These are phyloP conservation scores for Pristis pectinata DNA, from an alignment of 2,797 vertebrate genomes.

Conservation along the genomic window DNA sequence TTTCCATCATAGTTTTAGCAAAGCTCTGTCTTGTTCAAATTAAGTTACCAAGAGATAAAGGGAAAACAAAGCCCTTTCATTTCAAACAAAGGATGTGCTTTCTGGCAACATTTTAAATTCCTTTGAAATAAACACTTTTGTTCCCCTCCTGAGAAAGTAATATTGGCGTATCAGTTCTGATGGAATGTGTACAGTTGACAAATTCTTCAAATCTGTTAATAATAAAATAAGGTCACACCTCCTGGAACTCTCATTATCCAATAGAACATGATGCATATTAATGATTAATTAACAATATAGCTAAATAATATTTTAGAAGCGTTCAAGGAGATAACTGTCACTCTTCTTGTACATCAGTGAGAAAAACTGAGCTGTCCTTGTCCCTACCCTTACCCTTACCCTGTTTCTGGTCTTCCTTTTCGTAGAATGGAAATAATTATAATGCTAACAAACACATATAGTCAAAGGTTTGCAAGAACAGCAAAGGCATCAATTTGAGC, in stretches of 20 bases:
- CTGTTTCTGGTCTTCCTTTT: neutral
- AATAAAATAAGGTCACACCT: neutral
- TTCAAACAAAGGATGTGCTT: slow-evolving; percentile 9
- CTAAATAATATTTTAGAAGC: neutral
- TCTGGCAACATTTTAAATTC: slow-evolving; percentile 1
- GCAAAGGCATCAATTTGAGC: neutral
- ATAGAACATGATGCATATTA: neutral
- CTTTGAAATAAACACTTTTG: slow-evolving; percentile 25
- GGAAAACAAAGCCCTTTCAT: slow-evolving; percentile 8
- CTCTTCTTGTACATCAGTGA: neutral
- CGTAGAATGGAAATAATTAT: neutral
- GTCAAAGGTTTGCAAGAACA: neutral
- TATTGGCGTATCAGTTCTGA: neutral
- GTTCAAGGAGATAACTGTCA: neutral
- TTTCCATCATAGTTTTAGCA: neutral
- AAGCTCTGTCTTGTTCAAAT: neutral
- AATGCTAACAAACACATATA: neutral
- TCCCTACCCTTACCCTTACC: neutral
- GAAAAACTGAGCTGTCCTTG: neutral
- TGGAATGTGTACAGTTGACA: neutral
- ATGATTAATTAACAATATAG: neutral
- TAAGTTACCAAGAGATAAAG: neutral
- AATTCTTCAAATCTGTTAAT: neutral
- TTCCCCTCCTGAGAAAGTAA: slow-evolving; percentile 20
- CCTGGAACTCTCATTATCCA: neutral